Percentiles rank a stretch among this genome's conserved stretches.
These are phyloP conservation scores for Macrosoma leucophasiata DNA, from an alignment of 2,888 invertebrate genomes.

Conservation along the genomic window DNA sequence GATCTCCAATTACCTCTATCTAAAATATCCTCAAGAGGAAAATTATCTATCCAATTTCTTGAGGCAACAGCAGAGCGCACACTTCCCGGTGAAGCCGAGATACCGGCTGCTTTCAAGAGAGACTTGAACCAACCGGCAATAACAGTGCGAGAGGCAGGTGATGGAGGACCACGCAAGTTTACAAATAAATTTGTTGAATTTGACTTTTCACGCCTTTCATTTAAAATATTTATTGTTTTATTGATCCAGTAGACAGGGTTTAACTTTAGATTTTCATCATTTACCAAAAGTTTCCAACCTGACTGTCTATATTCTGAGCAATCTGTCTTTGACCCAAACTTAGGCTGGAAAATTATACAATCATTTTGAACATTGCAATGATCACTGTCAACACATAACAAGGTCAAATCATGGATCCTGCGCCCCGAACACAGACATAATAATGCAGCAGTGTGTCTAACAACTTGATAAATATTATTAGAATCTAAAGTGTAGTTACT, in stretches of 20 bases:
- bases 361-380: neutral
- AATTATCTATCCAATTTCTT: slow-evolving; percentile 8
- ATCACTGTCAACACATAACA: slow-evolving; percentile 4
- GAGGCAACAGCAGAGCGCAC: slow-evolving; percentile 13
- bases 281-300: slow-evolving; percentile 15
- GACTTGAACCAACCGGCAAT: slow-evolving; percentile 24
- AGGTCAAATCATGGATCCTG: slow-evolving; percentile 12
- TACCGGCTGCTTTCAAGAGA: slow-evolving; percentile 5
- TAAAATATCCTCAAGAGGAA: slow-evolving; percentile 10
- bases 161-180: slow-evolving; percentile 19
- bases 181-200: slow-evolving; percentile 17
- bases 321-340: slow-evolving; percentile 19
- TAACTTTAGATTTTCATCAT: slow-evolving; percentile 4
- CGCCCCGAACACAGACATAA: slow-evolving; percentile 13
- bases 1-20: slow-evolving; percentile 5
- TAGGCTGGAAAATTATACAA: slow-evolving; percentile 12
- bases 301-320: slow-evolving; percentile 12
- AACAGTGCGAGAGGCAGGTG: slow-evolving; percentile 20
- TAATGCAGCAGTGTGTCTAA: slow-evolving; percentile 5
- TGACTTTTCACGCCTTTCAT: slow-evolving; percentile 7
- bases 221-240: slow-evolving; percentile 5
- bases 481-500: neutral
- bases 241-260: slow-evolving; percentile 18
- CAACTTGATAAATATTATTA: slow-evolving; percentile 6
- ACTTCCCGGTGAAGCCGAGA: slow-evolving; percentile 9